Percentiles rank a stretch among this genome's conserved stretches.
These are phyloP conservation scores for Tenthredo mesomela DNA, from an alignment of 2,888 invertebrate species.

Conservation along the genomic window DNA sequence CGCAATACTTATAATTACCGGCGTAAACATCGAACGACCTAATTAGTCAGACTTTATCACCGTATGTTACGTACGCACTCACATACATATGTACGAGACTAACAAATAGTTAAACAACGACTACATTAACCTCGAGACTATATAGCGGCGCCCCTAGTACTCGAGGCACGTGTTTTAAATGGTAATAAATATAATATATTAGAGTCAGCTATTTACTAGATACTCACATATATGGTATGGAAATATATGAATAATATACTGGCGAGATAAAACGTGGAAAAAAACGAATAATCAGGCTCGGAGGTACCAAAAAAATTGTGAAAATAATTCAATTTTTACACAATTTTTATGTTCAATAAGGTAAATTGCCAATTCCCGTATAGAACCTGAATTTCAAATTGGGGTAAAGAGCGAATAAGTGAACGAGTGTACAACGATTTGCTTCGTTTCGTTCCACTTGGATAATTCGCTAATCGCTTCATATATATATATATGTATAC, in stretches of 20 bases:
- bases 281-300: too few relatives aligned
- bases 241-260: not conserved
- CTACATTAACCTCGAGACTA: not conserved
- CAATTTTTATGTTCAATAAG: too few relatives aligned
- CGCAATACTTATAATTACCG: constrained; percentile 19
- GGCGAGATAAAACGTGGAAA: too few relatives aligned
- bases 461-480: constrained; percentile 17
- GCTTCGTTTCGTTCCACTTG: constrained; percentile 4
- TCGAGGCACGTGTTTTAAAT: not conserved
- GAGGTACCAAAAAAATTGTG: too few relatives aligned
- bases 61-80: not conserved
- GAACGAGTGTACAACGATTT: not conserved
- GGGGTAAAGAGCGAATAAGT: not conserved
- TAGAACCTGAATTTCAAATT: not conserved
- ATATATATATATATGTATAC: not conserved
- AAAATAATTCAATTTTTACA: too few relatives aligned
- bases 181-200: too few relatives aligned
- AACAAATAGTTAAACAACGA: constrained; percentile 33
- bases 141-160: not conserved
- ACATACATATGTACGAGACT: not conserved
- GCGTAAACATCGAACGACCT: constrained; percentile 32
- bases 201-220: not conserved
- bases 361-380: not conserved
- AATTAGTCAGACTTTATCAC: constrained; percentile 21
- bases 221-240: not conserved